These are phyloP conservation scores for Corythornis madagascariensis DNA, from an alignment of 2,113 vertebrate species.

Conservation along the genomic window DNA sequence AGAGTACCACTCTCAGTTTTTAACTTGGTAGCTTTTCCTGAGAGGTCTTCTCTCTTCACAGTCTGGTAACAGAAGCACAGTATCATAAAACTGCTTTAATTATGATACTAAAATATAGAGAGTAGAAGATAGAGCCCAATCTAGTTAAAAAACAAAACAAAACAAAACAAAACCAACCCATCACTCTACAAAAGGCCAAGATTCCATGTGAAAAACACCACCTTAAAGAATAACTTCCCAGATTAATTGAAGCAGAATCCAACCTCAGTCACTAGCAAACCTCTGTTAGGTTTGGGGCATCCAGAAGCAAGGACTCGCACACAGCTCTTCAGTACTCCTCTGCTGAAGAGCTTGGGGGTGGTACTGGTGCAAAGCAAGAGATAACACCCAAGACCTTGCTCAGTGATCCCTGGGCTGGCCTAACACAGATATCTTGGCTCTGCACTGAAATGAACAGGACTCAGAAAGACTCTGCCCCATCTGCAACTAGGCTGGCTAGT, in stretches of 20 bases:
- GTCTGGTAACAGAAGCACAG: constrained; percentile 74
- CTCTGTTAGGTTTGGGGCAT: background rate
- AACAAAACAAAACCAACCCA: too few relatives aligned
- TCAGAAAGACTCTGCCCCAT: background rate
- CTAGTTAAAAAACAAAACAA: background rate
- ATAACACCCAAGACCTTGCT: background rate
- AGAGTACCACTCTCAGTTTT: constrained; percentile 75
- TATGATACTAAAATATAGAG: background rate
- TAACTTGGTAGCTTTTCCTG: constrained; percentile 80
- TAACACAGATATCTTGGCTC: background rate
- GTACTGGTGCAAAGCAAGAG: background rate
- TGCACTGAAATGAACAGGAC: background rate
- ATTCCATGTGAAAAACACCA: background rate
- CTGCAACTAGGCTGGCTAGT: background rate
- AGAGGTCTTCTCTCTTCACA: constrained; percentile 80
- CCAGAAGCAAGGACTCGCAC: background rate
- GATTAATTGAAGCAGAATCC: background rate
- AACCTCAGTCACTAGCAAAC: background rate
- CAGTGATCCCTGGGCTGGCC: background rate
- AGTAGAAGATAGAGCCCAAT: background rate
- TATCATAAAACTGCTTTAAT: background rate
- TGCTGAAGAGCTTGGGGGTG: background rate
- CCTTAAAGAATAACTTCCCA: background rate
- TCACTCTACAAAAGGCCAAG: background rate
- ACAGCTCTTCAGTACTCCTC: background rate